Conservation (phyloP, 2,113 vertebrate genomes). For the Equus przewalskii region DNA sequence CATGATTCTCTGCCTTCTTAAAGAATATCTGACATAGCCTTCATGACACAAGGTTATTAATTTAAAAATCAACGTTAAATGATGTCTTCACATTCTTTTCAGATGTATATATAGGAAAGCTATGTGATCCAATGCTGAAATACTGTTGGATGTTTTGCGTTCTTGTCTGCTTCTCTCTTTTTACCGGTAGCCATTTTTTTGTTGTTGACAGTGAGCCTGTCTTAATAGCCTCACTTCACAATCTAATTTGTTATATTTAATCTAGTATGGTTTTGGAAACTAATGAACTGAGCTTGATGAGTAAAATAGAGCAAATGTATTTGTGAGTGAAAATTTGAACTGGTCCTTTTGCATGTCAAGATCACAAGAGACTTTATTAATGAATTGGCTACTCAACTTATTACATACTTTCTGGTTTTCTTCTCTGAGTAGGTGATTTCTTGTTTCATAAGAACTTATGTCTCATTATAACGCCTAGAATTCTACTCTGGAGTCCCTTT, state of each 20-base stretch:
- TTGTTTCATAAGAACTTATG: neutral
- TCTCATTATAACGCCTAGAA: neutral
- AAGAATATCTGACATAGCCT: neutral
- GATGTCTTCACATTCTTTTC: neutral
- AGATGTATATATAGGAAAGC: neutral
- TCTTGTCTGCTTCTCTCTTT: neutral
- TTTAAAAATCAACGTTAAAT: neutral
- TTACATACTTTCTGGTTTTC: neutral
- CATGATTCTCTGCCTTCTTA: neutral
- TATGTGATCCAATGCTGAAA: neutral
- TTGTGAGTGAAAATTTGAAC: neutral
- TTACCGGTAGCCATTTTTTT: neutral
- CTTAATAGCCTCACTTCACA: neutral
- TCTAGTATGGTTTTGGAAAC: neutral
- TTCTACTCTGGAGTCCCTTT: neutral
- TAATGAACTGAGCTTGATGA: neutral
- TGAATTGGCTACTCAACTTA: neutral
- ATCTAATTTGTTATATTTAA: neutral
- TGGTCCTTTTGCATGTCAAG: neutral
- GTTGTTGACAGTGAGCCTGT: neutral
- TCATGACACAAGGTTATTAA: neutral
- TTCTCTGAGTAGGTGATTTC: neutral
- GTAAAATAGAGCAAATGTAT: neutral
- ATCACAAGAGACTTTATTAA: neutral
- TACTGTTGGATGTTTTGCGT: neutral